phyloP scores from a whole-genome alignment of 2,113 vertebrate genomes.

The Alaudala cheleensis region DNA sequence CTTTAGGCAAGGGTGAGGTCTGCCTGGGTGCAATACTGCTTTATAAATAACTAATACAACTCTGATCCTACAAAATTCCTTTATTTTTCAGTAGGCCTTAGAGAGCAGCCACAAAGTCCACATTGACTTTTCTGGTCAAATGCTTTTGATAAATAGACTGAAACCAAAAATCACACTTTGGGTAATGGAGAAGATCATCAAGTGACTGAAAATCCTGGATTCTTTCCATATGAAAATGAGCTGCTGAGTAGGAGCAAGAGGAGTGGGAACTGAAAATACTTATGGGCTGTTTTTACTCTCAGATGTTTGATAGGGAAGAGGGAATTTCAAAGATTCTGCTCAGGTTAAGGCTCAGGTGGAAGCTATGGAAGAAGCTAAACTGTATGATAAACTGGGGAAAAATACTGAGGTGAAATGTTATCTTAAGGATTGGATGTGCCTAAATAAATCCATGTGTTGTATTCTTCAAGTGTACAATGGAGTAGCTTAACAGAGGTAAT shows the following conservation, averaged over 20 bases:
- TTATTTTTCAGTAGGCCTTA: neutral
- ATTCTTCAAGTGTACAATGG: rapidly evolving
- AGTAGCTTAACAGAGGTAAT: neutral
- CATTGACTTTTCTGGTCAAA: neutral
- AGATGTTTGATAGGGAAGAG: neutral
- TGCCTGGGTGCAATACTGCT: neutral
- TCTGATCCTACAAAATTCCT: neutral
- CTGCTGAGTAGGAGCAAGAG: neutral
- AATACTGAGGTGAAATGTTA: neutral
- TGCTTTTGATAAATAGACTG: neutral
- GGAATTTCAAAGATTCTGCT: neutral
- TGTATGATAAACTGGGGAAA: neutral
- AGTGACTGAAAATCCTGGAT: neutral
- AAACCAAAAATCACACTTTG: neutral
- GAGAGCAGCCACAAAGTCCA: neutral
- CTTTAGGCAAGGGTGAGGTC: neutral
- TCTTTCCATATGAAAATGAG: neutral
- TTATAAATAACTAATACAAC: neutral
- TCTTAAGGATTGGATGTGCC: neutral
- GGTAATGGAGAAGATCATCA: neutral
- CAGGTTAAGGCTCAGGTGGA: neutral
- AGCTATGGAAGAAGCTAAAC: neutral
- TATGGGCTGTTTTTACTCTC: neutral
- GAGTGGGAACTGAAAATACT: neutral
- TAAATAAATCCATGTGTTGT: neutral